Conservation (phyloP, 1,140 invertebrate genomes). For the Schmidtea mediterranea region DNA sequence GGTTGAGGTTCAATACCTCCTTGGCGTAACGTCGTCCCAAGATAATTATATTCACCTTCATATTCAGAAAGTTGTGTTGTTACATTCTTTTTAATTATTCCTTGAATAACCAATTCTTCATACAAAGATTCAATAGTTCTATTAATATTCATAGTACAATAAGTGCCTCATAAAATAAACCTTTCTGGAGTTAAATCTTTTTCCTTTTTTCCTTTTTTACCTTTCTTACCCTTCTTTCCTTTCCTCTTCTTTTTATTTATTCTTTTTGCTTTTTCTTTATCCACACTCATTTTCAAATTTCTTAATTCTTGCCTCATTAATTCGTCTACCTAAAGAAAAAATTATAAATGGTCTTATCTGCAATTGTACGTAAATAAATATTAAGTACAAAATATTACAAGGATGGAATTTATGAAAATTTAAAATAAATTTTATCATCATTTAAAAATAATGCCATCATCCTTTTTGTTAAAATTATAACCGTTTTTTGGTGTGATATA, state of each 20-base stretch:
- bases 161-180: constrained; percentile 8
- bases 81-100: constrained; percentile 49
- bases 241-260: constrained; percentile 57
- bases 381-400: too few relatives aligned
- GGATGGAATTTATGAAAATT: too few relatives aligned
- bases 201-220: constrained; percentile 44
- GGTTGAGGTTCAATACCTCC: constrained; percentile 32
- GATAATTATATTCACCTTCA: constrained; percentile 50
- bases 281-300: constrained; percentile 43
- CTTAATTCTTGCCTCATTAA: constrained; percentile 54
- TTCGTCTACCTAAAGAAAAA: constrained; percentile 52
- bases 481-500: too few relatives aligned
- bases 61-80: constrained; percentile 42
- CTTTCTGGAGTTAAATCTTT: constrained; percentile 72
- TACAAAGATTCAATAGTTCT: constrained; percentile 58
- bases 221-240: constrained; percentile 11
- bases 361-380: too few relatives aligned
- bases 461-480: too few relatives aligned
- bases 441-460: too few relatives aligned
- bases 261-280: constrained; percentile 40
- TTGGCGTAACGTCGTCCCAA: constrained; percentile 27
- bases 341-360: too few relatives aligned
- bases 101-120: constrained; percentile 61
- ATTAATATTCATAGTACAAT: not conserved
- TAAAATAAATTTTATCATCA: too few relatives aligned